Evolutionary conservation across 2,888 invertebrate genomes (phyloP), one percentile per base, ranked within the genome.

Genomic region (Zeuzera pyrina): DNA sequence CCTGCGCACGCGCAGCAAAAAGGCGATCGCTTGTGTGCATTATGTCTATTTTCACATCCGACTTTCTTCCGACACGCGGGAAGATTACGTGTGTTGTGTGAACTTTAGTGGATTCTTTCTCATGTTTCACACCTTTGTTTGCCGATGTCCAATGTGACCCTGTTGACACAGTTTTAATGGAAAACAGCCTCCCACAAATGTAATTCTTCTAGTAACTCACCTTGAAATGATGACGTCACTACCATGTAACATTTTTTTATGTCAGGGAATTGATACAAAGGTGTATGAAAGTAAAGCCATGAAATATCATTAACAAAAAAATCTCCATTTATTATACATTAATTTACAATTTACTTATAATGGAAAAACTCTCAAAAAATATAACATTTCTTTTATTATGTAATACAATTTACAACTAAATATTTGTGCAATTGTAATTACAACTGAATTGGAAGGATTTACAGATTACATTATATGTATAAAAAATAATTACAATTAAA

Each of bases 261-360:
- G n/a, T n/a, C n/a, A n/a, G n/a, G n/a, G n/a, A n/a, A n/a, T n/a
- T n/a, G n/a, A n/a, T n/a, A n/a, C n/a, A n/a, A n/a, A n/a, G n/a
- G n/a, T n/a, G n/a, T n/a, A n/a, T n/a, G n/a, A n/a, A n/a, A n/a
- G n/a, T n/a, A n/a, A n/a, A n/a, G n/a, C n/a, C n/a, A n/a, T n/a
- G n/a, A n/a, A 15, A 28, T 52, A 61, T 64, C 61, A 48, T 71
- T 78, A 79, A 81, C 76, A 79, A 77, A 81, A 49, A 53, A 78
- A 74, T 77, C 70, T 76, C 74, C 62, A 55, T 83, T 83, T 78
- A 79, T 79, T 83, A 79, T 81, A 83, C 83, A 81, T 77, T 74
- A 79, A 70, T 83, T 81, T 81, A 81, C 79, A 83, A 69, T 57
- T 60, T 59, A 73, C 65, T 71, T 71, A 71, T 46, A 53, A 57